These are phyloP conservation scores for Mesorhabditis belari DNA, from an alignment of 2,888 invertebrate species.

Conservation along the genomic window DNA sequence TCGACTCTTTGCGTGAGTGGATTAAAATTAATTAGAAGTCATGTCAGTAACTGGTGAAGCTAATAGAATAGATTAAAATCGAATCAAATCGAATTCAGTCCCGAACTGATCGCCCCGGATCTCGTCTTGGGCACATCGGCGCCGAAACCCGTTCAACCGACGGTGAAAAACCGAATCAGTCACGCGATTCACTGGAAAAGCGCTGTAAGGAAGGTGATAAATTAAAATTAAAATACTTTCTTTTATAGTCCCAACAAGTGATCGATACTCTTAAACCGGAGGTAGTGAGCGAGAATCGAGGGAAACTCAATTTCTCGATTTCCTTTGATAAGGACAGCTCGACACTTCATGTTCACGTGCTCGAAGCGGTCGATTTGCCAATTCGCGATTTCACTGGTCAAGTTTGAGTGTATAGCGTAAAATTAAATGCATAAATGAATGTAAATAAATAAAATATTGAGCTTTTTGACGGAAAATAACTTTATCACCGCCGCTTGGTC, in stretches of 20 bases:
- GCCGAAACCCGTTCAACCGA: conserved; percentile 31
- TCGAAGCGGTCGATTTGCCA: conserved; percentile 49
- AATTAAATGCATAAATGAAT: too few relatives aligned
- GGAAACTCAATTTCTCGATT: conserved; percentile 45
- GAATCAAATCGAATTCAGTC: conserved; percentile 12
- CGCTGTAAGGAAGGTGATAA: conserved; percentile 12
- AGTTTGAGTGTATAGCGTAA: not conserved
- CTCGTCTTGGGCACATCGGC: conserved; percentile 21
- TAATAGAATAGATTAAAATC: too few relatives aligned
- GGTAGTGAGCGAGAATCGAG: conserved; percentile 40
- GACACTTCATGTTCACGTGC: conserved; percentile 37
- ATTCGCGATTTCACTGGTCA: conserved; percentile 46
- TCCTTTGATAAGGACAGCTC: conserved; percentile 39
- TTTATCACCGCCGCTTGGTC: too few relatives aligned
- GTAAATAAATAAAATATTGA: too few relatives aligned
- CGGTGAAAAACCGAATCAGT: conserved; percentile 21
- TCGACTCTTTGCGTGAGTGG: not conserved
- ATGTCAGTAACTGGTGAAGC: too few relatives aligned
- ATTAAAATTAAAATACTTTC: not conserved
- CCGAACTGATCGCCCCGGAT: conserved; percentile 28
- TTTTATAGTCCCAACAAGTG: conserved; percentile 23
- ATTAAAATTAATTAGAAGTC: too few relatives aligned
- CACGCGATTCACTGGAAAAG: conserved; percentile 36
- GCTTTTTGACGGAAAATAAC: too few relatives aligned
- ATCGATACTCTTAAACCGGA: conserved; percentile 46